Evolutionary conservation across 2,797 vertebrate genomes (phyloP), one percentile per base, ranked within the genome.

Genomic region (Pangasius mekongensis): DNA sequence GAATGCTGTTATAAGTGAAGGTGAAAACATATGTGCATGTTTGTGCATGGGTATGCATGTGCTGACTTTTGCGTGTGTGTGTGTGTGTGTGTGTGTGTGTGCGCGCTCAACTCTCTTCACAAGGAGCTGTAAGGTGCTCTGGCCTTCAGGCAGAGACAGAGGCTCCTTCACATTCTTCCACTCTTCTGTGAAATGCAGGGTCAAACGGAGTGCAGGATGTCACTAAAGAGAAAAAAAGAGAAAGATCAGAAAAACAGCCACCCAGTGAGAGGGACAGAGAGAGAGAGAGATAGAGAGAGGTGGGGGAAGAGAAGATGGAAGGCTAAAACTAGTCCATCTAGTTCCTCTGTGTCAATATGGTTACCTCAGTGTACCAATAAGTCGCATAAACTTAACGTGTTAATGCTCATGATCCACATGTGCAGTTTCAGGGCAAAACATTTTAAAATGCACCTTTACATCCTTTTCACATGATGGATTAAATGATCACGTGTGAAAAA

Each of bases 101-200:
- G 74, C 0, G 27, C 3, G 49, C 27, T 52, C 16, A 49, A 10
- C n/a, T 56, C 22, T 89, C 76, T 81, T 77, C 82, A 85, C 83
- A 84, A 43, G 58, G 16, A 60, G 67, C 78, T 86, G 88, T 89
- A 62, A 86, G 67, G 54, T 83, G 49, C 54, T 81, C 76, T 86
- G 84, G 76, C 60, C 84, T 88, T 88, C 64, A 60, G 80, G 67
- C 86, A 74, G 54, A 83, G 54, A 87, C 33, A 47, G 74, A 81
- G 83, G 84, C 84, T 60, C 78, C 39, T 81, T 69, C 83, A 88
- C 86, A 90, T 91, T 90, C 86, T 90, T 83, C 30, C 89, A 90
- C 81, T 85, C 33, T 36, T 33, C 84, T 91, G 91, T 90, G 91
- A 91, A 86, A 83, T 82, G 9, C 81, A 85, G 85, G 86, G 39